phyloP scores from a whole-genome alignment of 1,140 invertebrate species.

The Calliopsis andreniformis region DNA sequence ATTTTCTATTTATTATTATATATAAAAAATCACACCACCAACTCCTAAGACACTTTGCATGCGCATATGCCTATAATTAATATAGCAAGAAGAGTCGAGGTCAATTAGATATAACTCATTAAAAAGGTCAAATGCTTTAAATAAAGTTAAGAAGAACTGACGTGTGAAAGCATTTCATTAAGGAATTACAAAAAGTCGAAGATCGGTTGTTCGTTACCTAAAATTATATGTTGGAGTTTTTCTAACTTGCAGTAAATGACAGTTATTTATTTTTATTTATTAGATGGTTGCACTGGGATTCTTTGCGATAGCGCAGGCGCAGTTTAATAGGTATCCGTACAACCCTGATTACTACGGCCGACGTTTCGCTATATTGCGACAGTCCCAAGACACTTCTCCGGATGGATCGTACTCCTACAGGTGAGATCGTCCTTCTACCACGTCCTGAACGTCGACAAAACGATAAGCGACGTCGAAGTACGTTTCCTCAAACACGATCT shows the following conservation, averaged over 20 bases:
- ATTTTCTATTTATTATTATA: too few relatives aligned
- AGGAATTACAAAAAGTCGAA: too few relatives aligned
- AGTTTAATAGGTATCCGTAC: conserved; percentile 57
- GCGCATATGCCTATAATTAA: too few relatives aligned
- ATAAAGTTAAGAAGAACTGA: too few relatives aligned
- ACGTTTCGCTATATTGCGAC: conserved; percentile 63
- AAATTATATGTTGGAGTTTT: too few relatives aligned
- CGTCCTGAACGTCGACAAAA: conserved; percentile 29
- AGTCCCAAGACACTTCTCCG: conserved; percentile 64
- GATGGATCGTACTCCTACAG: conserved; percentile 71
- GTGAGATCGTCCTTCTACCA: conserved; percentile 60
- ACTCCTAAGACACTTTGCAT: too few relatives aligned
- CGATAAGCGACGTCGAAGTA: conserved; percentile 44
- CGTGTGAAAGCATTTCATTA: too few relatives aligned
- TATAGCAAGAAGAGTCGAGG: too few relatives aligned
- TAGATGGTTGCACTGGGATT: conserved; percentile 56
- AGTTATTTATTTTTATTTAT: conserved; percentile 15
- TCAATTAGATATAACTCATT: too few relatives aligned
- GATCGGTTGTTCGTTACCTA: too few relatives aligned
- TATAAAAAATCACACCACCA: too few relatives aligned
- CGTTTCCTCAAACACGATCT: conserved; percentile 57
- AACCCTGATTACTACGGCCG: conserved; percentile 62
- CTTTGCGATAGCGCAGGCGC: conserved; percentile 42
- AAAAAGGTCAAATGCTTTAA: too few relatives aligned
- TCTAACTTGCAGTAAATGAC: not conserved